Percentiles rank a stretch among this genome's conserved stretches.
phyloP scores from a whole-genome alignment of 2,113 vertebrate genomes.

The Cinclus cinclus region DNA sequence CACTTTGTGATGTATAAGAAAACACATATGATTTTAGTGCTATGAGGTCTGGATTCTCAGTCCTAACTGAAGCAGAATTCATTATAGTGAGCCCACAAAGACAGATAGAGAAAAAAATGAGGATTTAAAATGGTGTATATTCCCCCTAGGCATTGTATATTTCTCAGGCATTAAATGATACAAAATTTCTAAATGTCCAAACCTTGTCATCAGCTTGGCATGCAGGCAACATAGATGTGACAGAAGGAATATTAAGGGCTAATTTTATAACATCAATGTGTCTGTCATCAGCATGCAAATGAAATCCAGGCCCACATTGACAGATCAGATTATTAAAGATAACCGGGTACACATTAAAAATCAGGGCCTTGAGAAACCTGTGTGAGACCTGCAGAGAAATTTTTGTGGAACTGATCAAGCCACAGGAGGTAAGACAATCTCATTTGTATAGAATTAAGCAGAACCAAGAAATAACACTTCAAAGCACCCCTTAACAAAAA shows the following conservation, averaged over 20 bases:
- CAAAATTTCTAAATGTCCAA: constrained; percentile 50
- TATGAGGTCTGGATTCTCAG: not conserved
- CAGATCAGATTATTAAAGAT: constrained; percentile 41
- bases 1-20: not conserved
- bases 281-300: constrained; percentile 63
- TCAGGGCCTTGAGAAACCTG: not conserved
- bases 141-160: not conserved
- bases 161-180: constrained; percentile 39
- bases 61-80: not conserved
- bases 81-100: not conserved
- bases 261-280: constrained; percentile 69
- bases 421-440: not conserved
- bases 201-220: constrained; percentile 63
- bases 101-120: not conserved
- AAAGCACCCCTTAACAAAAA: not conserved
- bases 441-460: not conserved
- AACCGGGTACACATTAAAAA: constrained; percentile 17
- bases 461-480: not conserved
- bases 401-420: not conserved
- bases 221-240: constrained; percentile 55
- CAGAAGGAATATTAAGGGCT: constrained; percentile 62
- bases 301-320: constrained; percentile 42
- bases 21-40: not conserved
- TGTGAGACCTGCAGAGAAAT: not conserved
- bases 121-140: not conserved